phyloP scores from a whole-genome alignment of 2,113 vertebrate species.

The Eptesicus fuscus region DNA sequence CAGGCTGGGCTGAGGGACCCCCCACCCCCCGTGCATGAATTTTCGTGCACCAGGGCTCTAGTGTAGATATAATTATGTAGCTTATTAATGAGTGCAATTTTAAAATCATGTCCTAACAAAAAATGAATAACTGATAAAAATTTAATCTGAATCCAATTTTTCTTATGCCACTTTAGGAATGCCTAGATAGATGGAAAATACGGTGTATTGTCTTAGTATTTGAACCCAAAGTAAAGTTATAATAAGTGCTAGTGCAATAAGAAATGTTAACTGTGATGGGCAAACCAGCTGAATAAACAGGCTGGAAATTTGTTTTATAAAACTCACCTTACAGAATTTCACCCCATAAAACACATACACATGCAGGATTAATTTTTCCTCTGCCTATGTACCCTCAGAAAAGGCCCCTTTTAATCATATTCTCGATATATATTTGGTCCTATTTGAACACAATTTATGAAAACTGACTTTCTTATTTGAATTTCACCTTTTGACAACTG shows the following conservation, averaged over 20 bases:
- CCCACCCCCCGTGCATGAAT: no score
- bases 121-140: slow-evolving; percentile 32
- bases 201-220: slow-evolving; percentile 76
- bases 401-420: slow-evolving; percentile 72
- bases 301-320: slow-evolving; percentile 79
- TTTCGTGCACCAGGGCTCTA: no score
- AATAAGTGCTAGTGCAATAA: slow-evolving; percentile 67
- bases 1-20: no score
- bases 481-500: slow-evolving; percentile 61
- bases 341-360: slow-evolving; percentile 77
- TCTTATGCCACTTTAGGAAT: slow-evolving; percentile 68
- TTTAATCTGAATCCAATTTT: slow-evolving; percentile 70
- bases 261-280: slow-evolving; percentile 76
- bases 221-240: slow-evolving; percentile 71
- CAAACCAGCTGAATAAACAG: slow-evolving; percentile 84
- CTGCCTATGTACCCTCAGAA: slow-evolving; percentile 71
- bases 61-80: not conserved
- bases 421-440: slow-evolving; percentile 58
- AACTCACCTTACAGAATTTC: slow-evolving; percentile 82
- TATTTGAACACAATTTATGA: slow-evolving; percentile 58
- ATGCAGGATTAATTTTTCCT: slow-evolving; percentile 70
- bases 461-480: slow-evolving; percentile 64
- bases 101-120: slow-evolving; percentile 4
- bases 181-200: slow-evolving; percentile 70
- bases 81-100: not conserved